phyloP scores from a whole-genome alignment of 1,140 invertebrate species.

The Drosophila triauraria region DNA sequence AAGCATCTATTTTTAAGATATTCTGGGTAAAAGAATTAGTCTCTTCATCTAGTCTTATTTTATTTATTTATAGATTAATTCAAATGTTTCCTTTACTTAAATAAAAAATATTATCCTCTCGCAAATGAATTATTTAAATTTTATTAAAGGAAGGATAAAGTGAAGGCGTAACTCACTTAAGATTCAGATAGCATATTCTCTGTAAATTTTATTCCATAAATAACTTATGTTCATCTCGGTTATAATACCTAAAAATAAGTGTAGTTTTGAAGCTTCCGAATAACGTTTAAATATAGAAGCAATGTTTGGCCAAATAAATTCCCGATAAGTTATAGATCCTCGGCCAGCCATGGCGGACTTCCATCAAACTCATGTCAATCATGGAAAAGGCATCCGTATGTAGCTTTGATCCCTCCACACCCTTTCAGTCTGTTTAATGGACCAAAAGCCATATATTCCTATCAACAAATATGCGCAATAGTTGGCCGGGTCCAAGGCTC shows the following conservation, averaged over 20 bases:
- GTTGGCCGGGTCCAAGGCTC: conserved; percentile 48
- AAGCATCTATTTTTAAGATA: too few relatives aligned
- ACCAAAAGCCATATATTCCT: conserved; percentile 14
- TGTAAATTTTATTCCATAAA: too few relatives aligned
- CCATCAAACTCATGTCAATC: conserved; percentile 9
- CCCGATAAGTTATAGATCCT: conserved; percentile 4
- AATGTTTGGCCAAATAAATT: conserved; percentile 24
- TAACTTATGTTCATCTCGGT: too few relatives aligned
- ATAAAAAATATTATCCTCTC: too few relatives aligned
- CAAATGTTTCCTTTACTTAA: not conserved
- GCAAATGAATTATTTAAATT: too few relatives aligned
- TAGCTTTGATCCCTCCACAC: conserved; percentile 29
- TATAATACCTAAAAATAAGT: conserved; percentile 7
- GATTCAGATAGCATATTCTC: too few relatives aligned
- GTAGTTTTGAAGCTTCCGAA: conserved; percentile 1
- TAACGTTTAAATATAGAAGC: not conserved
- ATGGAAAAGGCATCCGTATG: not conserved
- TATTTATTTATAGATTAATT: too few relatives aligned
- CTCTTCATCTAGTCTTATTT: too few relatives aligned
- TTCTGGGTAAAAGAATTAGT: too few relatives aligned
- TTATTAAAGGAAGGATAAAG: too few relatives aligned
- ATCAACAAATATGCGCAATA: conserved; percentile 52
- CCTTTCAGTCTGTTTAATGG: conserved; percentile 28
- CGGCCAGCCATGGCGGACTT: not conserved
- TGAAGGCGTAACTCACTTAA: too few relatives aligned